Conservation (phyloP, 1,140 invertebrate species). For the Psilanteris sp. region DNA sequence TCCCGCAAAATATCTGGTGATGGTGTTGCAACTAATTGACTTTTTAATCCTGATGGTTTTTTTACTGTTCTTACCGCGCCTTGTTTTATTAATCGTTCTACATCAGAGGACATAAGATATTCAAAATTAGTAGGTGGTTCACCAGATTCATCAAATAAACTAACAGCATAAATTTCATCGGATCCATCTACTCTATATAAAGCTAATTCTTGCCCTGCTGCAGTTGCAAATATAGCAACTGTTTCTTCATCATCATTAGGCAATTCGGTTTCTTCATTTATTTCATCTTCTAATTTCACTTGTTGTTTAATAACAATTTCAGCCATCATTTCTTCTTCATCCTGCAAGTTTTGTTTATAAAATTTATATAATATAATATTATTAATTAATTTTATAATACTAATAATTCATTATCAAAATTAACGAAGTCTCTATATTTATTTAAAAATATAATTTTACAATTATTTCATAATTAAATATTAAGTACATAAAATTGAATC, state of each 20-base stretch:
- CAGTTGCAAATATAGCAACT: constrained; percentile 77
- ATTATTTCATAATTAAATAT: no score
- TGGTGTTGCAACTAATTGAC: constrained; percentile 66
- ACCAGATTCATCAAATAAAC: constrained; percentile 77
- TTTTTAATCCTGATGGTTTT: constrained; percentile 74
- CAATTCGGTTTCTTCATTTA: constrained; percentile 19
- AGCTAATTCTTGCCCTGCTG: constrained; percentile 75
- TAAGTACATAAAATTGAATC: no score
- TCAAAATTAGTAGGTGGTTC: constrained; percentile 76
- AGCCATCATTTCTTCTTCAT: constrained; percentile 2
- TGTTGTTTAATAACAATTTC: not conserved
- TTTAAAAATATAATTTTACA: no score
- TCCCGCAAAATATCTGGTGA: constrained; percentile 41
- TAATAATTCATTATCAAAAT: no score
- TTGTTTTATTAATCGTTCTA: constrained; percentile 77
- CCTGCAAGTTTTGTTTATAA: no score
- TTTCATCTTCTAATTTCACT: constrained; percentile 5
- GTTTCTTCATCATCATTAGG: constrained; percentile 75
- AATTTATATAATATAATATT: no score
- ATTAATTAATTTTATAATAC: no score
- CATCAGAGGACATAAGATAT: constrained; percentile 75
- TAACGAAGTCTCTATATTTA: no score
- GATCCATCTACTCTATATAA: constrained; percentile 78
- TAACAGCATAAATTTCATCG: constrained; percentile 77
- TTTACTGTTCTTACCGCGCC: constrained; percentile 78